Evolutionary conservation across 2,888 invertebrate species (phyloP), one percentile per base, ranked within the genome.

Genomic region (Ochlodes sylvanus): DNA sequence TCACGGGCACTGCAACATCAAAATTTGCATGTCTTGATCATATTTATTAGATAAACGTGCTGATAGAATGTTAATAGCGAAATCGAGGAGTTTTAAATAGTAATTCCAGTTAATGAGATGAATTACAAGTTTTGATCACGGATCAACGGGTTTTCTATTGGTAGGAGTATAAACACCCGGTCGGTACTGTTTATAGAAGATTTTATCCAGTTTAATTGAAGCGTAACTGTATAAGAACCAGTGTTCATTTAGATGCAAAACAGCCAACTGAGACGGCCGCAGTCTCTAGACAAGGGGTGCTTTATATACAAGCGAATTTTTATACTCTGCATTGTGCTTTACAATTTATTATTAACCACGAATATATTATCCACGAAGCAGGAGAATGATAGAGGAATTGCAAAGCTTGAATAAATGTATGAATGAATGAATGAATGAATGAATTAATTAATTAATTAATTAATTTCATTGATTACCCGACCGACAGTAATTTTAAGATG

Each of bases 171-270:
- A 64, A 56, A 56, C 32, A 14, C 44, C 21, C 44, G n/a, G 17
- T 50, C 19, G 54, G 32, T 56, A 42, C 27, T 67, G 67, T 67
- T 47, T 67, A 67, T 67, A 55, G 67, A 61, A 55, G 67, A 67
- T 61, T 67, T 55, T 67, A 67, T 67, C 67, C 55, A 32, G 19
- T 41, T 67, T 61, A 61, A 61, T 55, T 67, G 61, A 67, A 60
- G 66, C 60, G 60, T 66, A 60, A 58, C 58, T 61, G 61, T 44
- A 61, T 66, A 42, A 55, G 17, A 67, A 67, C 67, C 61, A 55
- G 67, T 61, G 55, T 61, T 61, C 58, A 61, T 67, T 67, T 67
- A 61, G 21, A 67, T 67, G 67, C 67, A 61, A 67, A 67, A 55
- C 61, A 67, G 61, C 47, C 61, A 15, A 41, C 38, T 42, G 34